Conservation (phyloP, 2,797 vertebrate species). For the Tauraco hartlaubi region DNA sequence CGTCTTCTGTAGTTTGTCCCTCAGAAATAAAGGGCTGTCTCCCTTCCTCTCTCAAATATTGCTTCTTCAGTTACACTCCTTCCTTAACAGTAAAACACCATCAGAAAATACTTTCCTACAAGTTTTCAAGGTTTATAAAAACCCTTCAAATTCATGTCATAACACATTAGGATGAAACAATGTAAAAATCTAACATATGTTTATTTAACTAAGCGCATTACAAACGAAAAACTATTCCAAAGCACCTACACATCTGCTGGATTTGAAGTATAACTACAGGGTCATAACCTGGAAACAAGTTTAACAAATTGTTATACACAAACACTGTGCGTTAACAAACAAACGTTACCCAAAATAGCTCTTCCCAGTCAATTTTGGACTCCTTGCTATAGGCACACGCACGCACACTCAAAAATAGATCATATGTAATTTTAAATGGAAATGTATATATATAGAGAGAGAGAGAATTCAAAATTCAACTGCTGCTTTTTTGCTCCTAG, state of each 20-base stretch:
- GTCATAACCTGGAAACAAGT: neutral
- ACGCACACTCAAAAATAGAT: neutral
- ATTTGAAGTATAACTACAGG: neutral
- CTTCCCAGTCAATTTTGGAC: neutral
- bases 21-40: neutral
- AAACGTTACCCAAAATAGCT: neutral
- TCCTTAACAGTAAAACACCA: neutral
- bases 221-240: neutral
- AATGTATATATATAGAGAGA: neutral
- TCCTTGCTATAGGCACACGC: neutral
- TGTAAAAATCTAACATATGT: neutral
- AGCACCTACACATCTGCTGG: neutral
- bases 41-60: neutral
- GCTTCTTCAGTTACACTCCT: neutral
- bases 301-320: neutral
- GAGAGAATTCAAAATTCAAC: neutral
- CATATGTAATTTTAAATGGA: neutral
- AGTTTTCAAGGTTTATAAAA: neutral
- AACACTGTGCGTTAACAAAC: neutral
- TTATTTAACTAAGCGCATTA: neutral
- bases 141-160: neutral
- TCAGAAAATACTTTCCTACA: neutral
- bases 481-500: neutral
- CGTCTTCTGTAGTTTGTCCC: neutral
- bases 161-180: neutral